A percentile compares a stretch with the other conserved stretches of the same genome.
These are phyloP conservation scores for Mus spretus DNA, from an alignment of 2,797 vertebrate genomes.

Conservation along the genomic window DNA sequence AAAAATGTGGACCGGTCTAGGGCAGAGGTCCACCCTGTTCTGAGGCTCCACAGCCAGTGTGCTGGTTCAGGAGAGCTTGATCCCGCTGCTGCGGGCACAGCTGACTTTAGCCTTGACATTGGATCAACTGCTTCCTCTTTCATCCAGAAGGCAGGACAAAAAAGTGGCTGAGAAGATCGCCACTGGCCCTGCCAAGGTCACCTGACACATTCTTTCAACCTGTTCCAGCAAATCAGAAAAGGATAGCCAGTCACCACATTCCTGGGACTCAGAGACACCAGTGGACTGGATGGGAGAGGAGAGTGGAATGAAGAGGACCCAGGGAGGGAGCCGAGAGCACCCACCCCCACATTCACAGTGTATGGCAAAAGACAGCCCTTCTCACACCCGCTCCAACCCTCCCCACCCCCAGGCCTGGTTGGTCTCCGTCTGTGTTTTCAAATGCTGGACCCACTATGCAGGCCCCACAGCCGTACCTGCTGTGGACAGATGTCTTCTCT, in stretches of 20 bases:
- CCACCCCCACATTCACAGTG: neutral
- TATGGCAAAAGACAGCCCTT: neutral
- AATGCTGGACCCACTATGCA: neutral
- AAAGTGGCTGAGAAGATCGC: neutral
- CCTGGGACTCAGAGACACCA: rapidly evolving
- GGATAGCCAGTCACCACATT: neutral
- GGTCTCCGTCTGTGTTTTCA: neutral
- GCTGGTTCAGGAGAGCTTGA: rapidly evolving
- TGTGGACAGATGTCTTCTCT: conserved; percentile 5
- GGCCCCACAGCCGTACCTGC: neutral
- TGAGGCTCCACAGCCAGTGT: rapidly evolving
- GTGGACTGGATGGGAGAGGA: neutral
- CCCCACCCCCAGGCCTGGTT: rapidly evolving
- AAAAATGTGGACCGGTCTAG: rapidly evolving
- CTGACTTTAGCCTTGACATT: rapidly evolving
- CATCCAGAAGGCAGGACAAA: neutral
- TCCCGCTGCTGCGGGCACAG: rapidly evolving
- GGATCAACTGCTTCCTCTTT: neutral
- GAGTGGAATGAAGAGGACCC: neutral
- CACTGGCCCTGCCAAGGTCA: neutral
- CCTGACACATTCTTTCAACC: neutral
- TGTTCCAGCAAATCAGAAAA: neutral
- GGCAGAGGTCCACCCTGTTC: no score
- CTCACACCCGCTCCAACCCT: neutral
- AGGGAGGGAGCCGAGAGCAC: neutral